Conservation (phyloP, 2,888 invertebrate genomes). For the Caenorhabditis wallacei region DNA sequence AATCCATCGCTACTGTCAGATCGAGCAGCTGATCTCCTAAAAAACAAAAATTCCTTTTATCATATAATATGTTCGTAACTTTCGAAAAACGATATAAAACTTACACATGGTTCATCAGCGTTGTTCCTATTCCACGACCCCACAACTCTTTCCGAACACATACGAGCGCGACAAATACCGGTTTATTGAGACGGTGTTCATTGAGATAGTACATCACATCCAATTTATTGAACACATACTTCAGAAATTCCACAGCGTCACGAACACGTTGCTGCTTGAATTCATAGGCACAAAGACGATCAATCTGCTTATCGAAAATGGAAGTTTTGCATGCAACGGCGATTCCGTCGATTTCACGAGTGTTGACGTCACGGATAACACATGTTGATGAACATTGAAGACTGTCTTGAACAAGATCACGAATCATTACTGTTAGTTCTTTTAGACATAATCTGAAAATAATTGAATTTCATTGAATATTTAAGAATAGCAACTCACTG, state of each 20-base stretch:
- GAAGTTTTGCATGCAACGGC: conserved; percentile 66
- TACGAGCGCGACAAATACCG: conserved; percentile 70
- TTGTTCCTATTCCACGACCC: conserved; percentile 57
- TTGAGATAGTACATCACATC: conserved; percentile 70
- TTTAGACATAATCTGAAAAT: conserved; percentile 39
- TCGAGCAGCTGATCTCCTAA: conserved; percentile 42
- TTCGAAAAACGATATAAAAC: conserved; percentile 1
- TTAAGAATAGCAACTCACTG: conserved; percentile 7
- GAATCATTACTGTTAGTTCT: conserved; percentile 65
- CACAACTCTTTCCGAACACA: conserved; percentile 65
- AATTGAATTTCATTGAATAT: background rate
- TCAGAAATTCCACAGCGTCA: conserved; percentile 71
- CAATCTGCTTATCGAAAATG: conserved; percentile 72
- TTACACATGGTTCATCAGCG: conserved; percentile 66
- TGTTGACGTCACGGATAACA: conserved; percentile 51
- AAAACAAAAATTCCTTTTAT: background rate
- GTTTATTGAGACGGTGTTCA: conserved; percentile 63
- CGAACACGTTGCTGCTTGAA: conserved; percentile 64
- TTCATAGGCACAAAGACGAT: conserved; percentile 70
- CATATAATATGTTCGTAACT: too few relatives aligned
- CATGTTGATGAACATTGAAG: conserved; percentile 64
- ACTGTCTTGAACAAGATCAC: conserved; percentile 70
- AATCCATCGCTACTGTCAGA: conserved; percentile 57
- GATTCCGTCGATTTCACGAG: conserved; percentile 65
- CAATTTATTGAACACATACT: conserved; percentile 73